Percentiles rank a stretch among this genome's conserved stretches.
phyloP scores from a whole-genome alignment of 2,113 vertebrate genomes.

The Lutjanus erythropterus region DNA sequence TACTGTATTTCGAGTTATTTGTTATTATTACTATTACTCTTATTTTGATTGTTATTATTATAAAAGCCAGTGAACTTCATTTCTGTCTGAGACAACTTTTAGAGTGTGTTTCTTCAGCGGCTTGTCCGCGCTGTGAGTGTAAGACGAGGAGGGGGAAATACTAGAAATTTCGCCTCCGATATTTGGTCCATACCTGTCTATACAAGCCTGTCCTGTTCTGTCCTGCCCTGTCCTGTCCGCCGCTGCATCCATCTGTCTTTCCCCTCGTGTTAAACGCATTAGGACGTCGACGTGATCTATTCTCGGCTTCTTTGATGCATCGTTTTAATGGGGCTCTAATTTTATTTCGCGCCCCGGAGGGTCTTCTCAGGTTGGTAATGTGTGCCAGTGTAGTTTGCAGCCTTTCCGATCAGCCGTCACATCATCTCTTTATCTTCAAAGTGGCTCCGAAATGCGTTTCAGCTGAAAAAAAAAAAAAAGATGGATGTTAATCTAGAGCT shows the following conservation, averaged over 20 bases:
- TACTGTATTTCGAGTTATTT: not conserved
- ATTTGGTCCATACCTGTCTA: not conserved
- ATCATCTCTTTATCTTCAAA: constrained; percentile 55
- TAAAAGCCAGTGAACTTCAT: not conserved
- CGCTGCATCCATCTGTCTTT: constrained; percentile 18
- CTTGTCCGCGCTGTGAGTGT: not conserved
- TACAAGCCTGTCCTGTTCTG: not conserved
- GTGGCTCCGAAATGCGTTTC: constrained; percentile 18
- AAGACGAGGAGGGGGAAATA: not conserved
- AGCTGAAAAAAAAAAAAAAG: not conserved
- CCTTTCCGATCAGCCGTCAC: constrained; percentile 60
- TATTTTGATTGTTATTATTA: not conserved
- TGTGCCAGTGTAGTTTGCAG: constrained; percentile 51
- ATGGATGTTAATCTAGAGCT: constrained; percentile 4
- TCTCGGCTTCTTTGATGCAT: constrained; percentile 62
- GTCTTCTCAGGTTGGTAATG: constrained; percentile 61
- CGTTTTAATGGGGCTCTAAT: constrained; percentile 65
- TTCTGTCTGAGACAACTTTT: constrained; percentile 1
- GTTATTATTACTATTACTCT: not conserved
- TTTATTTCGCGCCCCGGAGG: constrained; percentile 57
- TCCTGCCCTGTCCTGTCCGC: too few species aligned
- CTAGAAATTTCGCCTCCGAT: not conserved
- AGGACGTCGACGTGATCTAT: constrained; percentile 49
- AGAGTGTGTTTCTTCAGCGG: not conserved
- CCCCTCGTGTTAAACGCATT: constrained; percentile 43